phyloP scores from a whole-genome alignment of 1,140 invertebrate species.

The Saccostrea cuccullata region DNA sequence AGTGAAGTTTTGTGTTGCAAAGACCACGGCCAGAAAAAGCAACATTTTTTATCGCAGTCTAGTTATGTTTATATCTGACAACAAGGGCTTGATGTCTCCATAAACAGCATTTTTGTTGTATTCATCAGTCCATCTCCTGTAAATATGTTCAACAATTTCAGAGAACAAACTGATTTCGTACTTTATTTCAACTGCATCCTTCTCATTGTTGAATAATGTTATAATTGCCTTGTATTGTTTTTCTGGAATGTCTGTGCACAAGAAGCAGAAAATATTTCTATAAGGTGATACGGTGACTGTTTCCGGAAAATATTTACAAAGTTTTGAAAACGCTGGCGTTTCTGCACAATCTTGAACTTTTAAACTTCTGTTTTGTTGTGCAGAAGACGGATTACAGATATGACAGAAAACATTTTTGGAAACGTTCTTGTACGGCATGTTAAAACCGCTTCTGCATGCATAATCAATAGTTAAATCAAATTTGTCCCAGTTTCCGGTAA shows the following conservation, averaged over 20 bases:
- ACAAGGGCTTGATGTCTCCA: background rate
- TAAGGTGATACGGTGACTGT: background rate
- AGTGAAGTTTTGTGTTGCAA: background rate
- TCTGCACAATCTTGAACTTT: background rate
- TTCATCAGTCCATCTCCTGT: background rate
- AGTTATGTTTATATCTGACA: background rate
- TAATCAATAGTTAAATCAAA: constrained; percentile 42
- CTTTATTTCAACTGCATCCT: background rate
- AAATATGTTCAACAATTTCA: background rate
- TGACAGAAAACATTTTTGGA: constrained; percentile 48
- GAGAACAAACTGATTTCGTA: background rate
- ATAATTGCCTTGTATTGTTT: background rate
- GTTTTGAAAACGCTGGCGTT: background rate
- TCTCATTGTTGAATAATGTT: background rate
- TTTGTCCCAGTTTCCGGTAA: constrained; percentile 39
- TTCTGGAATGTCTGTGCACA: background rate
- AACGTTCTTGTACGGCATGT: background rate
- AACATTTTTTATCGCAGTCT: background rate
- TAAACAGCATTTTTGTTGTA: background rate
- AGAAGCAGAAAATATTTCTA: background rate
- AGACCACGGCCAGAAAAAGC: background rate
- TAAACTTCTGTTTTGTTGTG: no score
- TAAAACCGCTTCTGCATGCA: constrained; percentile 20
- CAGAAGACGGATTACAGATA: constrained; percentile 30
- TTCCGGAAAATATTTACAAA: background rate